Conservation (phyloP, 2,888 invertebrate genomes). For the Xylocampa areola region DNA sequence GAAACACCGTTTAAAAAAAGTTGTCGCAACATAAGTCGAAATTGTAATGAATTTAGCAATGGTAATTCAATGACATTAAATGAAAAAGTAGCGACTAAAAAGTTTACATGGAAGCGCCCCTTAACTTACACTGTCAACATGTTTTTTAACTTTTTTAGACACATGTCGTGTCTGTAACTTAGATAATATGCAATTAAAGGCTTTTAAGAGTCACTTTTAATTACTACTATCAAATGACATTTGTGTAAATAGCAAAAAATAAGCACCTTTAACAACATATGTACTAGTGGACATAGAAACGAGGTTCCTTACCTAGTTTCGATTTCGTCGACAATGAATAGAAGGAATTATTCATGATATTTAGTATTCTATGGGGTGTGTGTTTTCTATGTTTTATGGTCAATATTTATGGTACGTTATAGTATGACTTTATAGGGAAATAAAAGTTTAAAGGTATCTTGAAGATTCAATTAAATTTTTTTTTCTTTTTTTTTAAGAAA, state of each 20-base stretch:
- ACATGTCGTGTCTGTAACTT: constrained; percentile 51
- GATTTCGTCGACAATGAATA: constrained; percentile 12
- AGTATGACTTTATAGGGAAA: constrained; percentile 2
- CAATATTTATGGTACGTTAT: constrained; percentile 22
- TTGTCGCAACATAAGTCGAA: constrained; percentile 11
- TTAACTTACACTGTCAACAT: constrained; percentile 39
- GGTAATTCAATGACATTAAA: constrained; percentile 22
- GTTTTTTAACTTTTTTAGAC: constrained; percentile 19
- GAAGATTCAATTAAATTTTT: constrained; percentile 1
- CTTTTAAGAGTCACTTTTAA: constrained; percentile 65
- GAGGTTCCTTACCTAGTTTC: no score
- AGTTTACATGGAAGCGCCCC: constrained; percentile 15
- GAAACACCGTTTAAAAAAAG: constrained; percentile 3
- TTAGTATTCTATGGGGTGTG: constrained; percentile 29
- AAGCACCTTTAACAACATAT: constrained; percentile 41
- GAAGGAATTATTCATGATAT: constrained; percentile 27
- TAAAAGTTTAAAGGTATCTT: constrained; percentile 2
- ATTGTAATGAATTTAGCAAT: constrained; percentile 42
- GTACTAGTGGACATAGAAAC: background rate
- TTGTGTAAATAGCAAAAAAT: constrained; percentile 50
- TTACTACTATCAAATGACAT: constrained; percentile 61
- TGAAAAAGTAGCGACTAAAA: constrained; percentile 6
- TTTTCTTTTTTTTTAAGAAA: no score
- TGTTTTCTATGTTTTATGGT: constrained; percentile 31
- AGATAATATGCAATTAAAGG: constrained; percentile 66